Evolutionary conservation across 2,888 invertebrate genomes (phyloP), one percentile per base, ranked within the genome.

Genomic region (Cyaniris semiargus): DNA sequence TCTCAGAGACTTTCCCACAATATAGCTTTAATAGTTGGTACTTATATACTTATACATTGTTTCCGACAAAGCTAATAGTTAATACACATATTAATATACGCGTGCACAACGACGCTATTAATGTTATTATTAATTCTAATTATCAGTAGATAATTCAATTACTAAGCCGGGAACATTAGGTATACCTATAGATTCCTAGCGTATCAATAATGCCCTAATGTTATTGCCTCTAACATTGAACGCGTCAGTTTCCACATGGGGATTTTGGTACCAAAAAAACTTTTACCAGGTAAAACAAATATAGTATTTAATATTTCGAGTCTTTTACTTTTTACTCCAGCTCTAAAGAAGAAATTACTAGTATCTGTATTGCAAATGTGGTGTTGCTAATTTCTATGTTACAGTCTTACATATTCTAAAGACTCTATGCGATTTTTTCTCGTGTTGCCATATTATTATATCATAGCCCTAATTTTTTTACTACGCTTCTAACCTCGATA

Each of bases 91-190:
- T 18, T 70, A 70, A 70, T 70, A 34, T 70, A 70, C 34, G 38
- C 38, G n/a, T 71, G 38, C 38, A 70, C 34, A 71, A 71, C 71
- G 71, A 71, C 34, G 66, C 66, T 21, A 66, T 38, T 71, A 38
- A 21, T 71, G 71, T 38, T 38, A 38, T 71, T 38, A 71, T 71
- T 71, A 71, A 71, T 71, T 71, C 71, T 38, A 38, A 71, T 71
- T 38, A 71, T 71, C 71, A 71, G 38, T 34, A 38, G 38, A 71
- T 71, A 71, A 71, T 71, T 71, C n/a, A 71, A 70, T 70, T 70
- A 70, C 70, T 70, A 70, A 70, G 34, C 70, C 34, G 8, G 34
- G 70, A 70, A 70, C 34, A 34, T 70, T 34, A 53, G 53, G 53
- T 53, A 18, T 18, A 60, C 60, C 60, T 60, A 60, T 60, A 60